A percentile compares a stretch with the other conserved stretches of the same genome.
Conservation (phyloP, 2,113 vertebrate genomes). For the Amazona guildingii region DNA sequence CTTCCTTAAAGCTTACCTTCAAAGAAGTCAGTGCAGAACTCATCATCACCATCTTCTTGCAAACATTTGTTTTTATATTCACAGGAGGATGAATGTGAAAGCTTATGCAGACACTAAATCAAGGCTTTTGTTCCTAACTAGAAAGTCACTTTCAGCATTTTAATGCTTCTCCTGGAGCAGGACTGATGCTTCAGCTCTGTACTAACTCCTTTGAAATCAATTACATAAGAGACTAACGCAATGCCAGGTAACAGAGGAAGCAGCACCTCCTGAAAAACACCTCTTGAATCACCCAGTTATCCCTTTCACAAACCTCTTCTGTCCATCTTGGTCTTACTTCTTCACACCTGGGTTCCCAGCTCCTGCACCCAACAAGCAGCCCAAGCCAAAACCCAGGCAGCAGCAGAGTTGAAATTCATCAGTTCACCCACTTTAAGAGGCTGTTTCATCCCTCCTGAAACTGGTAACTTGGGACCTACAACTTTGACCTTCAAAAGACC, state of each 20-base stretch:
- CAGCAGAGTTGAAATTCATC: background rate
- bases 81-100: background rate
- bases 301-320: background rate
- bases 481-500: background rate
- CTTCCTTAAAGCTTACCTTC: slow-evolving; percentile 55
- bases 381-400: background rate
- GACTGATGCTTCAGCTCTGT: background rate
- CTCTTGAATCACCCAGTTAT: background rate
- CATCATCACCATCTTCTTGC: background rate
- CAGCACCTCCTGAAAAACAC: background rate
- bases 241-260: background rate
- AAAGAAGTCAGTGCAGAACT: slow-evolving; percentile 10
- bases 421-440: background rate
- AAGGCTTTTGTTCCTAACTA: slow-evolving; percentile 34
- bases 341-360: background rate
- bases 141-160: slow-evolving; percentile 12
- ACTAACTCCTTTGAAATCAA: background rate
- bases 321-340: background rate
- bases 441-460: background rate
- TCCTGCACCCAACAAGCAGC: background rate
- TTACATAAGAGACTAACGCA: background rate
- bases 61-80: slow-evolving; percentile 50
- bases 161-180: background rate
- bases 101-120: slow-evolving; percentile 28
- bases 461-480: background rate